Conservation (phyloP, 1,140 invertebrate species). For the Paramacrobiotus metropolitanus region DNA sequence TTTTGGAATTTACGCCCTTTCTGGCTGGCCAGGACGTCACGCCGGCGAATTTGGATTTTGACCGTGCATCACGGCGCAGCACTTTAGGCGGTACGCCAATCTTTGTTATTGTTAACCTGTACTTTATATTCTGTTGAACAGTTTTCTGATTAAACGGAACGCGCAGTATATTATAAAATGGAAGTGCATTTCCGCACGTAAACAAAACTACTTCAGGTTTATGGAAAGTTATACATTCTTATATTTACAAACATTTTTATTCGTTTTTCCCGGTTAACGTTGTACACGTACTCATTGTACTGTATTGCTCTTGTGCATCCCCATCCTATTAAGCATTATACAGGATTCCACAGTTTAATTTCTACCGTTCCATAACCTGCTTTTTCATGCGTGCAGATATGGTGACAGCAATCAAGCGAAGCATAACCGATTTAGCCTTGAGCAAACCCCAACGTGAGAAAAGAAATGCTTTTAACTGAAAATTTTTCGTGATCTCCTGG, state of each 20-base stretch:
- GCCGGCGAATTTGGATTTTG: constrained; percentile 23
- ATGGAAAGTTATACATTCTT: no score
- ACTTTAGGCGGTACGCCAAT: background rate
- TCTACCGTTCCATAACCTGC: background rate
- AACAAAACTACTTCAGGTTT: background rate
- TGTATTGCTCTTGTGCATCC: no score
- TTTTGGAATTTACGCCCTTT: constrained; percentile 56
- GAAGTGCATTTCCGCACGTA: no score
- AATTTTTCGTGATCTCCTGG: background rate
- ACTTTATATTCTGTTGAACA: no score
- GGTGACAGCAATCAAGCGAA: background rate
- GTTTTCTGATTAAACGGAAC: no score
- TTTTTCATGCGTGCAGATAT: background rate
- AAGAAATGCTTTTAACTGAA: background rate
- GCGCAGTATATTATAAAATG: no score
- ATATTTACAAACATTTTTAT: no score
- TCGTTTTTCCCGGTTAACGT: no score
- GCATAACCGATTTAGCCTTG: background rate
- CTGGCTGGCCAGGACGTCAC: constrained; percentile 68
- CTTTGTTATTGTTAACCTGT: no score
- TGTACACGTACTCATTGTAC: no score
- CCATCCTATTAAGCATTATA: no score
- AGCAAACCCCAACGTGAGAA: background rate
- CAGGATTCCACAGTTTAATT: no score
- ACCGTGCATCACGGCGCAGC: background rate